Base-by-base conservation (phyloP, 2,888 invertebrate genomes). In the Melieria picta region DNA sequence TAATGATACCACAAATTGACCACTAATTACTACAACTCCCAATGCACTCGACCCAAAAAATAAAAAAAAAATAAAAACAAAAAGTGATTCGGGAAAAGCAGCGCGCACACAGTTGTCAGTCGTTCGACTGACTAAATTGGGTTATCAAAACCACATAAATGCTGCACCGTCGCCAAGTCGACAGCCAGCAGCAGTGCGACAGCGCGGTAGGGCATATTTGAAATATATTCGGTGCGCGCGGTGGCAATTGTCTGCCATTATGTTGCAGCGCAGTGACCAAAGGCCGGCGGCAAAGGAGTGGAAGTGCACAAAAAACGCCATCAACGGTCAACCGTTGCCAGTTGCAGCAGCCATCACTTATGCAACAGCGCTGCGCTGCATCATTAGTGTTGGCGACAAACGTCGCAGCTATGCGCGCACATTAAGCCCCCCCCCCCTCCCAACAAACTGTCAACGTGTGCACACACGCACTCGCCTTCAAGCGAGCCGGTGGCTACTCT, bases 1-100 rank as follows among this genome's bases (percentile, higher is more conserved):
- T 74, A 74, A 74, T 74, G 74, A 74, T 68, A 61, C 66, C 72
- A 69, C 74, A 72, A 74, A 74, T 74, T 74, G 74, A 66, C 61
- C 74, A 70, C 65, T 72, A 71, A 72, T 72, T 66, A 69, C 72
- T 72, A 67, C 72, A 64, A 69, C 64, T 50, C 9, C 61, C 5
- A 11, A 43, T 52, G 62, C 64, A 11, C 13, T 0, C 16, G 60
- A 10, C 46, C 57, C 43, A 67, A n/a, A 58, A 48, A 66, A 58
- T 11, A 30, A 5, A 58, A 30, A 9, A 58, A 58, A 57, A 5
- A 57, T 2, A 13, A 7, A 30, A 13, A 11, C 42, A 67, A 67
- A 58, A 16, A 43, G 30, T 30, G 30, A 30, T 30, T 30, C 30
- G 30, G 30, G 30, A 30, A 30, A 30, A 30, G 30, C 30, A 30